phyloP scores from a whole-genome alignment of 2,888 invertebrate genomes.

The Brachypalpus laphriformis region DNA sequence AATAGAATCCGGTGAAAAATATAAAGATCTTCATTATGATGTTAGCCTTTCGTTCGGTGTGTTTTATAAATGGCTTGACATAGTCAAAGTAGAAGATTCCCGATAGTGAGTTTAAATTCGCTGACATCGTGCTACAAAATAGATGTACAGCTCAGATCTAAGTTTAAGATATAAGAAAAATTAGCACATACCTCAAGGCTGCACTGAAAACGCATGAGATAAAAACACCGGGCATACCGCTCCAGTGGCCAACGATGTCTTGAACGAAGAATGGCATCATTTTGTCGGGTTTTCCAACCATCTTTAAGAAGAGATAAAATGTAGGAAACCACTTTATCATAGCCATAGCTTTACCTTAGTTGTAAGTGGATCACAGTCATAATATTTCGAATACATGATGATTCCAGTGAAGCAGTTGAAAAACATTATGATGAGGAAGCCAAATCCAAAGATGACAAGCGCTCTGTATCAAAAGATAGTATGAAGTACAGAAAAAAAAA shows the following conservation, averaged over 20 bases:
- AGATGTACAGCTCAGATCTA: neutral
- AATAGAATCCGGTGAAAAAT: constrained; percentile 83
- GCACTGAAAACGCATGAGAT: constrained; percentile 86
- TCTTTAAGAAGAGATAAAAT: constrained; percentile 82
- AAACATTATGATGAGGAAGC: constrained; percentile 84
- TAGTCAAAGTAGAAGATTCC: constrained; percentile 84
- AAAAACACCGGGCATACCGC: constrained; percentile 86
- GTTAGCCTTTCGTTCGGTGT: constrained; percentile 81
- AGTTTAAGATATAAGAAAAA: neutral
- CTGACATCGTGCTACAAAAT: constrained; percentile 83
- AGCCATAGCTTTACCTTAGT: constrained; percentile 80
- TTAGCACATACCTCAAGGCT: constrained; percentile 82
- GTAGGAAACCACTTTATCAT: constrained; percentile 72
- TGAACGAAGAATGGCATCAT: constrained; percentile 85
- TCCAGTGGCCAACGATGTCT: constrained; percentile 83
- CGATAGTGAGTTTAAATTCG: constrained; percentile 83
- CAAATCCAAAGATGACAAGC: constrained; percentile 84
- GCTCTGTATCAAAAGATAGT: constrained; percentile 81
- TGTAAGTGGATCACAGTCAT: constrained; percentile 85
- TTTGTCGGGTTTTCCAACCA: constrained; percentile 83
- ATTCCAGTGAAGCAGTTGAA: constrained; percentile 86
- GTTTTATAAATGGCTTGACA: constrained; percentile 79
- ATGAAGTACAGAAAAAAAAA: neutral
- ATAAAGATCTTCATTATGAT: constrained; percentile 82
- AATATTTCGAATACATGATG: constrained; percentile 85